Evolutionary conservation across 2,888 invertebrate species (phyloP).

Genomic region (Muscina levida): DNA sequence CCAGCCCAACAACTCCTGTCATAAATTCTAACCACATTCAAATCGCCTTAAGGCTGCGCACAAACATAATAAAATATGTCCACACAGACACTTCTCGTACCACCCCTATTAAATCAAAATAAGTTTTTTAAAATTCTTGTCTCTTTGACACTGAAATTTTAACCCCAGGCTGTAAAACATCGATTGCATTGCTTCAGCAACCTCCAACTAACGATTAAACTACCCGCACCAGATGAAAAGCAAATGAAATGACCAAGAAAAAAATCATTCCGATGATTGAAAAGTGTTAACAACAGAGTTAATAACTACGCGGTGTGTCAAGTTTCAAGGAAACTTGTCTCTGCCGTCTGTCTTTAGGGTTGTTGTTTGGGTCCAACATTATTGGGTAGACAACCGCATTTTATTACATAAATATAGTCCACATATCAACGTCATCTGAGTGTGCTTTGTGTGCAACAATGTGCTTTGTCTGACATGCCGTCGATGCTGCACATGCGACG

Average conservation of each 20-base stretch:
- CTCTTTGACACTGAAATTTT: neutral
- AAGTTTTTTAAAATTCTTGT: constrained; percentile 2
- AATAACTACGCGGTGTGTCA: constrained; percentile 14
- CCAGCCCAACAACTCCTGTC: neutral
- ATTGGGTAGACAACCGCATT: constrained; percentile 4
- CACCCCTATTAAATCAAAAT: constrained; percentile 26
- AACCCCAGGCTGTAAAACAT: neutral
- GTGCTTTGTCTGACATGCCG: constrained; percentile 38
- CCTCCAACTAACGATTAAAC: constrained; percentile 44
- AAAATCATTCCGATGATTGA: constrained; percentile 28
- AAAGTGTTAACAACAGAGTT: constrained; percentile 29
- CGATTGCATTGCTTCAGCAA: constrained; percentile 5
- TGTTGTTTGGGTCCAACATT: constrained; percentile 2
- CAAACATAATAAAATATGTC: constrained; percentile 19
- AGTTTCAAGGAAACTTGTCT: constrained; percentile 8
- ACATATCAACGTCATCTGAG: constrained; percentile 39
- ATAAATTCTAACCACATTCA: constrained; percentile 28
- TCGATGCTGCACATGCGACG: neutral
- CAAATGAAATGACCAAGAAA: constrained; percentile 5
- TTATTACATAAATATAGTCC: constrained; percentile 34
- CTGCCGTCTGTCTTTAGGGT: neutral
- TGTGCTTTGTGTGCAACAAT: constrained; percentile 48
- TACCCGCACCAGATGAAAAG: constrained; percentile 38
- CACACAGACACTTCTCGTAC: neutral
- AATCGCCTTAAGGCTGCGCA: constrained; percentile 1